Base-by-base conservation (phyloP, 2,797 vertebrate species). In the Chloroceryle amazona region DNA sequence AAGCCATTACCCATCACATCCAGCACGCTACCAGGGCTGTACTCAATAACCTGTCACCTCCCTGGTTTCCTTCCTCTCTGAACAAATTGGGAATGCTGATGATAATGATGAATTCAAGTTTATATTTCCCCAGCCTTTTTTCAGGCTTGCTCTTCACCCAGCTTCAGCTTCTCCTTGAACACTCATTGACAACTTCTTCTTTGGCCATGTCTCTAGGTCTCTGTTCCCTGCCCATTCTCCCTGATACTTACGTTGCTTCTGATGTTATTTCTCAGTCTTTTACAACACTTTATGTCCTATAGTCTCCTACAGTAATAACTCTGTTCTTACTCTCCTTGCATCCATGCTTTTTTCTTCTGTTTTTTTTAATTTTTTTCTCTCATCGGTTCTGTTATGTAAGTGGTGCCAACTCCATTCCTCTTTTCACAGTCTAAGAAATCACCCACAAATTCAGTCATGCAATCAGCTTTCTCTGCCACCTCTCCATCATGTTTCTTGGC, bases 311-410 rank as follows among this genome's bases (percentile, higher is more conserved):
- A 81, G 31, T 21, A 79, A 57, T 23, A 61, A 29, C 6, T 52
- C 6, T 74, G 5, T 54, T 90, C 23, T 72, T 58, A 47, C 25
- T 73, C 8, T 52, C 4, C 4, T 31, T 72, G 6, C 46, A 39
- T 21, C 21, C 2, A 7, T 41, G 5, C 0, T 22, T 57, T 7
- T 57, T 61, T 33, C 2, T 57, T 23, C 21, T 51, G 4, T 7
- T 55, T 54, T 49, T 76, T 65, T 41, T 5, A 66, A 5, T 74
- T 10, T 25, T 16, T 39, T 65, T 79, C 13, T 65, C 75, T 15
- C 14, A 70, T 21, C 26, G 22, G 8, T 78, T 74, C 33, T 75
- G 16, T 49, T 67, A 80, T 31, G 1, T 61, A 76, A 67, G 12
- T n/a, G 26, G 3, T 71, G 7, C 26, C 33, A 80, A 19, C 1